These are phyloP conservation scores for Himantopus leucocephalus DNA, from an alignment of 2,113 vertebrate species.

Conservation along the genomic window DNA sequence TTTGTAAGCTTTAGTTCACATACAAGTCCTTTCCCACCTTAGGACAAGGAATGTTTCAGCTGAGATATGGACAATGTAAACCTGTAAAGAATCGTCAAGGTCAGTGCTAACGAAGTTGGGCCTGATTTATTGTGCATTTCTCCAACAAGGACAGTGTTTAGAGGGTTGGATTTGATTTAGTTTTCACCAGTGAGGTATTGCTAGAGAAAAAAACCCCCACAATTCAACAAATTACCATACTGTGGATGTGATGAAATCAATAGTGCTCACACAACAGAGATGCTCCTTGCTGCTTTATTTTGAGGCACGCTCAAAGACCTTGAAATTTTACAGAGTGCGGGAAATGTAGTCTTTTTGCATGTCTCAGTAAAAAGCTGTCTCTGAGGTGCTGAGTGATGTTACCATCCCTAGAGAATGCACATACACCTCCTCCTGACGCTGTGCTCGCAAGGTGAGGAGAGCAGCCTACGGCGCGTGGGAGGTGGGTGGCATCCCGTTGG, in stretches of 20 bases:
- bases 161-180: not conserved
- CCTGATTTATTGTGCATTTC: not conserved
- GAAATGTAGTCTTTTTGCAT: not conserved
- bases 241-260: not conserved
- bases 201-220: not conserved
- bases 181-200: not conserved
- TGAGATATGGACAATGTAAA: not conserved
- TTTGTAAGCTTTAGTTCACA: not conserved
- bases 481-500: not conserved
- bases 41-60: not conserved
- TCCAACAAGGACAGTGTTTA: not conserved
- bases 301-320: not conserved
- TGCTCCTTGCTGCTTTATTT: not conserved
- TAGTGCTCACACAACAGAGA: not conserved
- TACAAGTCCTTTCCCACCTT: not conserved
- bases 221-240: not conserved
- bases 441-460: not conserved
- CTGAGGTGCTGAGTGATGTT: not conserved
- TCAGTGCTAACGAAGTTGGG: not conserved
- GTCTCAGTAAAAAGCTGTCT: not conserved
- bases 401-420: not conserved
- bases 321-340: not conserved
- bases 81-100: not conserved
- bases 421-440: not conserved
- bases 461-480: accelerated